A percentile compares a stretch with the other conserved stretches of the same genome.
Evolutionary conservation across 1,140 invertebrate species (phyloP).

Genomic region (Chlorops oryzae): DNA sequence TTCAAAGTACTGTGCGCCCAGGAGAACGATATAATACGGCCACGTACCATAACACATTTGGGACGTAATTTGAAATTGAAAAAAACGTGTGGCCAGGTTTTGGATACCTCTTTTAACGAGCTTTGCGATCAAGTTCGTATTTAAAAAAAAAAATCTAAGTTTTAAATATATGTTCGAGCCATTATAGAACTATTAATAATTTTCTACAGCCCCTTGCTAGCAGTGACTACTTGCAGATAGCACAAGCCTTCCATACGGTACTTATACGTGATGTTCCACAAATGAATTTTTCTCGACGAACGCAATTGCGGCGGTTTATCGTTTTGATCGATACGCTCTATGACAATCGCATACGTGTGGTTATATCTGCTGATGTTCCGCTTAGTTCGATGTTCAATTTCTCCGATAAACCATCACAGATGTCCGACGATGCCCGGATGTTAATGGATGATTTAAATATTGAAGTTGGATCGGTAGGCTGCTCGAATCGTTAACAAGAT

Average conservation of each 20-base stretch:
- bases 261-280: slow-evolving; percentile 86
- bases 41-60: slow-evolving; percentile 76
- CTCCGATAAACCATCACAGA: slow-evolving; percentile 50
- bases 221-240: slow-evolving; percentile 87
- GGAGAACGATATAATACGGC: slow-evolving; percentile 84
- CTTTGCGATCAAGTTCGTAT: slow-evolving; percentile 77
- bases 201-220: slow-evolving; percentile 76
- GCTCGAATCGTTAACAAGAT: no score
- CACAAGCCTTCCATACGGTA: slow-evolving; percentile 90
- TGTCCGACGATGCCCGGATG: slow-evolving; percentile 68
- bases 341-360: slow-evolving; percentile 78
- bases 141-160: slow-evolving; percentile 3
- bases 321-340: slow-evolving; percentile 96
- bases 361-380: slow-evolving; percentile 72
- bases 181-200: slow-evolving; percentile 11
- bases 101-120: slow-evolving; percentile 86
- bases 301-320: slow-evolving; percentile 89
- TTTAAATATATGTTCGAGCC: no score
- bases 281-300: slow-evolving; percentile 69
- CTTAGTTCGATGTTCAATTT: slow-evolving; percentile 68
- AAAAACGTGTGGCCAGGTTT: slow-evolving; percentile 85
- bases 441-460: slow-evolving; percentile 88
- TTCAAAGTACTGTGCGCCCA: slow-evolving; percentile 84
- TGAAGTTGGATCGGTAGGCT: slow-evolving; percentile 34
- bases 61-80: slow-evolving; percentile 83